Percentiles rank a stretch among this genome's conserved stretches.
Conservation (phyloP, 2,113 vertebrate species). For the Lophius piscatorius region DNA sequence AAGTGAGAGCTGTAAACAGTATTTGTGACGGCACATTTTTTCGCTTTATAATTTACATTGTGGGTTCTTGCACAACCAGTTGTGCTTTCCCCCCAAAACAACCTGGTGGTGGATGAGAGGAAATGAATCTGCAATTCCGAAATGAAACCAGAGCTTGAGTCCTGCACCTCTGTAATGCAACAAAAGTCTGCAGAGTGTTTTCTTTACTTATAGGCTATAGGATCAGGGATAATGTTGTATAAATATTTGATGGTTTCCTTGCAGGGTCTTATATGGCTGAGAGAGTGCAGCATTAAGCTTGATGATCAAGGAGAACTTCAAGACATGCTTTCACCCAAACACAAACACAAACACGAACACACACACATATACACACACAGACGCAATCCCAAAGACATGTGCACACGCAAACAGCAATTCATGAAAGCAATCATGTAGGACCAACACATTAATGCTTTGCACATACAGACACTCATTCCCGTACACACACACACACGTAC, state of each 20-base stretch:
- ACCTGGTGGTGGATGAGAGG: slow-evolving; percentile 27
- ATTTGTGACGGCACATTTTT: slow-evolving; percentile 31
- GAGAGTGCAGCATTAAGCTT: slow-evolving; percentile 86
- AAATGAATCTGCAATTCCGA: slow-evolving; percentile 31
- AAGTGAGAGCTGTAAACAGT: slow-evolving; percentile 38
- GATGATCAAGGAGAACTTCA: slow-evolving; percentile 78
- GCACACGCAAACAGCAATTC: slow-evolving; percentile 72
- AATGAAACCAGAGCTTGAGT: slow-evolving; percentile 24
- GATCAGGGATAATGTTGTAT: slow-evolving; percentile 79
- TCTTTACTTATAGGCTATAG: slow-evolving; percentile 66
- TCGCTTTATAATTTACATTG: slow-evolving; percentile 32
- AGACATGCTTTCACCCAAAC: slow-evolving; percentile 42
- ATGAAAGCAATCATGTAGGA: slow-evolving; percentile 49
- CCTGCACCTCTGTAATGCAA: slow-evolving; percentile 44
- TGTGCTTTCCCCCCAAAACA: slow-evolving; percentile 28
- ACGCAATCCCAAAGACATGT: slow-evolving; percentile 31
- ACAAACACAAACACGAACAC: slow-evolving; percentile 38
- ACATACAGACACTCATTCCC: too few species aligned
- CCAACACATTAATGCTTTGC: slow-evolving; percentile 2
- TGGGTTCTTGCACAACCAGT: slow-evolving; percentile 25
- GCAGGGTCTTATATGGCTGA: slow-evolving; percentile 78
- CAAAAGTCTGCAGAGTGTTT: slow-evolving; percentile 58
- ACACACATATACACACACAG: slow-evolving; percentile 41
- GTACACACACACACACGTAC: neutral
- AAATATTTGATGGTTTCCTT: slow-evolving; percentile 86